Conservation (phyloP, 2,888 invertebrate species). For the Dryobotodes eremita region DNA sequence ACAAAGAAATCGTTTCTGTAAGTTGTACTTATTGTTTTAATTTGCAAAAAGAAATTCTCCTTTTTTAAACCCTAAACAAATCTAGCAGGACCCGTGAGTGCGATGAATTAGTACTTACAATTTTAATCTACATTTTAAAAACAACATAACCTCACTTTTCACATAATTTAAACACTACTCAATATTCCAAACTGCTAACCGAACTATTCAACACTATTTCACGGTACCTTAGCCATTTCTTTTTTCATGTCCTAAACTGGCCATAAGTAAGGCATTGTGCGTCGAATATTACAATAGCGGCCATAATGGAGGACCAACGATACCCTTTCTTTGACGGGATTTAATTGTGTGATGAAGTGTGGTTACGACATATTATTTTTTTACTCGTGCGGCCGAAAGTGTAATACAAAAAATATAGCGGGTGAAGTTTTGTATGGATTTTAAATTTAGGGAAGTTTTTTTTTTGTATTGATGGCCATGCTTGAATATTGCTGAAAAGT, state of each 20-base stretch:
- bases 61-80: neutral
- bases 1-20: neutral
- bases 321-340: constrained; percentile 89
- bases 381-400: constrained; percentile 70
- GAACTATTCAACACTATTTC: constrained; percentile 67
- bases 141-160: neutral
- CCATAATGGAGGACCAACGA: constrained; percentile 88
- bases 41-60: neutral
- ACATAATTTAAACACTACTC: neutral
- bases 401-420: constrained; percentile 70
- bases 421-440: constrained; percentile 49
- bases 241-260: constrained; percentile 89
- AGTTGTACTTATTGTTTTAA: neutral
- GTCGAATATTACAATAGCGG: constrained; percentile 88
- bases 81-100: neutral
- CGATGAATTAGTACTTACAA: neutral
- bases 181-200: constrained; percentile 21
- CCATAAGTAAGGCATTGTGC: constrained; percentile 89
- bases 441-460: neutral
- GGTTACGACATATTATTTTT: constrained; percentile 86
- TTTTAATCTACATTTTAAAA: neutral
- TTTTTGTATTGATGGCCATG: neutral
- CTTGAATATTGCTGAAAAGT: neutral
- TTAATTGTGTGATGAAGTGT: constrained; percentile 91
- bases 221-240: constrained; percentile 82